Evolutionary conservation across 2,888 invertebrate species (phyloP).

Genomic region (Lasius fuliginosus): DNA sequence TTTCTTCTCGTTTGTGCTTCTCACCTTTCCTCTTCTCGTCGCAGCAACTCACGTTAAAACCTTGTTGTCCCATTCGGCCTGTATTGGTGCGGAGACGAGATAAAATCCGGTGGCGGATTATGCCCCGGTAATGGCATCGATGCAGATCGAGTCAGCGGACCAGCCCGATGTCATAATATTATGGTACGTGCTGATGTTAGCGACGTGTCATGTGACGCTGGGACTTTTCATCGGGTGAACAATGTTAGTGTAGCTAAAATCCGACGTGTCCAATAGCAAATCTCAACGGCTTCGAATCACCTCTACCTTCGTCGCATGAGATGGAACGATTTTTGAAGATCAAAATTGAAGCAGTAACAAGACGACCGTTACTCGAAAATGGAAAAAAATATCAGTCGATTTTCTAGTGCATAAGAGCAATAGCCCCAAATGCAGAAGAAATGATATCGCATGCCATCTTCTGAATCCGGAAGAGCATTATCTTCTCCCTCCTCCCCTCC

Average conservation of each 20-base stretch:
- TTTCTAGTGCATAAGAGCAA: not conserved
- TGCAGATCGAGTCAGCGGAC: slow-evolving; percentile 70
- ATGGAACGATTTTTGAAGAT: not conserved
- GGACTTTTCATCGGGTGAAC: slow-evolving; percentile 26
- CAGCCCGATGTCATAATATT: slow-evolving; percentile 73
- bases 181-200: slow-evolving; percentile 48
- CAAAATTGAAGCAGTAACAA: not conserved
- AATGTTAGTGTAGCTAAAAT: slow-evolving; percentile 23
- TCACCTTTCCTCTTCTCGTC: slow-evolving; percentile 30
- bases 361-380: not conserved
- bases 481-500: not conserved
- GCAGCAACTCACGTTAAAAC: slow-evolving; percentile 38
- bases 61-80: slow-evolving; percentile 70
- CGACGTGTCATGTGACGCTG: slow-evolving; percentile 36
- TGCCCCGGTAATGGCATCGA: slow-evolving; percentile 70
- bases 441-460: slow-evolving; percentile 9
- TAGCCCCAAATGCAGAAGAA: not conserved
- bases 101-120: slow-evolving; percentile 76
- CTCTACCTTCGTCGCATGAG: not conserved
- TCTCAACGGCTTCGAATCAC: not conserved
- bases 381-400: not conserved
- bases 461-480: slow-evolving; percentile 43
- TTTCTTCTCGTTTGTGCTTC: slow-evolving; percentile 42
- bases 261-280: slow-evolving; percentile 21
- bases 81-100: slow-evolving; percentile 61